Base-by-base conservation (phyloP, 2,888 invertebrate species). In the Pegoplata infirma region DNA sequence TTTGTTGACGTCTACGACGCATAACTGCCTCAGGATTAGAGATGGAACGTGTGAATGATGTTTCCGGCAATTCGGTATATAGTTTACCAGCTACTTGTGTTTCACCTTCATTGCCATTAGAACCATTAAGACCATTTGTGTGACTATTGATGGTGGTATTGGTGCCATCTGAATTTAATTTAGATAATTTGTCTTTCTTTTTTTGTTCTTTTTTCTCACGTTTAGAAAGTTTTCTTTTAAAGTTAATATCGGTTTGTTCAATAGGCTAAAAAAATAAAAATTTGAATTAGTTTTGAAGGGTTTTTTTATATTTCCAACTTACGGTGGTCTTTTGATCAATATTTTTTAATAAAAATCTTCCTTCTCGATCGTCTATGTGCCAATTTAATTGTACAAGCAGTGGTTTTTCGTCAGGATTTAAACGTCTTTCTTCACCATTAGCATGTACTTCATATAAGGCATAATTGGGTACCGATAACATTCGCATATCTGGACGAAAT, bases 1-100 rank as follows among this genome's bases (percentile, higher is more conserved):
- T 98, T 90, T 98, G 98, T 87, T 99, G 98, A 21, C 99, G 91
- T 67, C 98, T 92, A 61, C 98, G 93, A 81, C 98, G 93, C 99
- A 99, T 99, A 84, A 99, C 99, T 78, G 98, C 98, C 91, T 99
- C 99, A 3, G 99, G 99, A 91, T 99, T 99, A 81, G 98, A 99
- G 88, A 99, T 99, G 85, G 98, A 98, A 85, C 99, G 93, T 58
- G 99, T 99, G 90, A 99, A 99, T 84, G 97, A 98, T 63, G 98
- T 98, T 91, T 99, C 98, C 23, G 99, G 99, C 84, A 99, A 90
- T 91, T 98, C 98, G 94, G 95, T 96, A 86, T 97, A 97, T 75
- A 97, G 91, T 91, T 97, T 97, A 87, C 97, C 97, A 1, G 97
- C 97, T 14, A 97, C 96, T 59, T 94, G 93, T 87, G 94, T 84